These are phyloP conservation scores for Oostethus manadensis DNA, from an alignment of 2,113 vertebrate genomes.

Conservation along the genomic window DNA sequence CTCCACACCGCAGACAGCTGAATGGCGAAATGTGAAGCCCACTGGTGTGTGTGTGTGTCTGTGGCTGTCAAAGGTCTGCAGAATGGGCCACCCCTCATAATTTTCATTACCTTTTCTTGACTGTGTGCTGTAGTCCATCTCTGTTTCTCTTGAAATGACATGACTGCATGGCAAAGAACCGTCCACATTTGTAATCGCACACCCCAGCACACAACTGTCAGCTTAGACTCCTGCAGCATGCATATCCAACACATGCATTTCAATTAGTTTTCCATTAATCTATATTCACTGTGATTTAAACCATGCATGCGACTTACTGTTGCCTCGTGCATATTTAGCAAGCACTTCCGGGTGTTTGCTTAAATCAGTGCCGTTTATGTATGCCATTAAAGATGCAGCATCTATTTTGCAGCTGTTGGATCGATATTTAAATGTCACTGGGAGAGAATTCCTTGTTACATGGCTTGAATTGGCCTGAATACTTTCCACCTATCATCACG, in stretches of 20 bases:
- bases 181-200: conserved; percentile 45
- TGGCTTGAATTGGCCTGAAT: neutral
- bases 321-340: conserved; percentile 26
- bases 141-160: conserved; percentile 47
- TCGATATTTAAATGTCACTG: conserved; percentile 28
- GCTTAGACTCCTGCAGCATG: conserved; percentile 17
- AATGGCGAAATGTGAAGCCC: conserved; percentile 36
- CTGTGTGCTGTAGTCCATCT: conserved; percentile 18
- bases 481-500: conserved; percentile 1
- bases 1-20: conserved; percentile 44
- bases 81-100: neutral
- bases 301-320: conserved; percentile 36
- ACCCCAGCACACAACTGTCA: conserved; percentile 39
- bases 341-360: conserved; percentile 43
- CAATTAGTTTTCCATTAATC: conserved; percentile 32
- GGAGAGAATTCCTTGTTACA: conserved; percentile 1
- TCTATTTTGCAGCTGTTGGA: conserved; percentile 28
- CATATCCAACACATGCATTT: conserved; percentile 32
- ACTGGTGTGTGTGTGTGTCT: neutral
- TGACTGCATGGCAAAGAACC: conserved; percentile 25
- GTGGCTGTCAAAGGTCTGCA: conserved; percentile 14
- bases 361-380: conserved; percentile 46
- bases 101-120: conserved; percentile 6
- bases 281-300: conserved; percentile 22
- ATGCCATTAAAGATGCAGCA: conserved; percentile 48